phyloP scores from a whole-genome alignment of 1,140 invertebrate genomes.

The Aphelenchoides avenae region DNA sequence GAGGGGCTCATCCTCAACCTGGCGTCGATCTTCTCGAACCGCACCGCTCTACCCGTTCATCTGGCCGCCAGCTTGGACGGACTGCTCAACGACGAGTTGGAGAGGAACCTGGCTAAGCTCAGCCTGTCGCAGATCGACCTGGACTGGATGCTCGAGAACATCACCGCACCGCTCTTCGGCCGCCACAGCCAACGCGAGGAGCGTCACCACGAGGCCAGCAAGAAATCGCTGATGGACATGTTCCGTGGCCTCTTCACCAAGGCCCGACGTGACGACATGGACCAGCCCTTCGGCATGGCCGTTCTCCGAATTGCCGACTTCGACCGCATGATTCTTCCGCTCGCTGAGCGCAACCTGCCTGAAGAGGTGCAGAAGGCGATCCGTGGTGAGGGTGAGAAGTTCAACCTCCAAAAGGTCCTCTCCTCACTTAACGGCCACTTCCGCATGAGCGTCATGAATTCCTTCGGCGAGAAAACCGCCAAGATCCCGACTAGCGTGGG shows the following conservation, averaged over 20 bases:
- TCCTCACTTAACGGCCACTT: not conserved
- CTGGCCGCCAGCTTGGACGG: constrained; percentile 22
- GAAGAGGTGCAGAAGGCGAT: too few relatives aligned
- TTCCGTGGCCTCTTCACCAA: constrained; percentile 26
- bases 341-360: constrained; percentile 18
- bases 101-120: constrained; percentile 21
- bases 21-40: constrained; percentile 26
- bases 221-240: constrained; percentile 10
- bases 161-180: too few relatives aligned
- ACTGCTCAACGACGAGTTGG: constrained; percentile 27
- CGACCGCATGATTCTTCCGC: constrained; percentile 29
- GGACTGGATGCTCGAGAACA: constrained; percentile 20
- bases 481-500: too few relatives aligned
- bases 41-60: constrained; percentile 29
- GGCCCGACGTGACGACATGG: constrained; percentile 16
- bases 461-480: too few relatives aligned
- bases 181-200: too few relatives aligned
- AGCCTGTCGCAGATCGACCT: constrained; percentile 27
- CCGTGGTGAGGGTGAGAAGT: not conserved
- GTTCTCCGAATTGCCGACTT: constrained; percentile 26
- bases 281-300: constrained; percentile 42
- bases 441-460: too few relatives aligned
- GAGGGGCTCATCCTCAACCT: constrained; percentile 34
- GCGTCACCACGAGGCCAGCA: too few relatives aligned
- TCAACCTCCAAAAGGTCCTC: not conserved